Percentiles rank a stretch among this genome's conserved stretches.
Conservation (phyloP, 2,888 invertebrate genomes). For the Leptinotarsa tumamoca region DNA sequence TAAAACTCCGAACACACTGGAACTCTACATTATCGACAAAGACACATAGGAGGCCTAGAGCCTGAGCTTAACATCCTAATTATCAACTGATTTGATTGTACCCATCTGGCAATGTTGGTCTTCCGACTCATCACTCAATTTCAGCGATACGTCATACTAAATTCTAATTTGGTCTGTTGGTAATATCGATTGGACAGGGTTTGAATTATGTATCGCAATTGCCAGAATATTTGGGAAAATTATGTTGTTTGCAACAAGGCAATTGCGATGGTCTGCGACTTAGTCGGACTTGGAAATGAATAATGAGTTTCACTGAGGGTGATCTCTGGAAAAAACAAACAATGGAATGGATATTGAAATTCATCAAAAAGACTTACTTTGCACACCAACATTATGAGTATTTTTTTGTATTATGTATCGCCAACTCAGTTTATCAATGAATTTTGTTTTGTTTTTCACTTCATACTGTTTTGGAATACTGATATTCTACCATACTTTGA, state of each 20-base stretch:
- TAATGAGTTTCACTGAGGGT: too few relatives aligned
- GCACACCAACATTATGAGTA: too few relatives aligned
- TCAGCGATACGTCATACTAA: background rate
- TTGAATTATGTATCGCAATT: conserved; percentile 34
- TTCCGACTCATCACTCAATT: conserved; percentile 1
- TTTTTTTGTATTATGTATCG: too few relatives aligned
- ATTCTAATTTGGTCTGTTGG: conserved; percentile 27
- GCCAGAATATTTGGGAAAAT: conserved; percentile 32
- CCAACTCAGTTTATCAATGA: too few relatives aligned
- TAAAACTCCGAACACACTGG: background rate
- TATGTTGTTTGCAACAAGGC: background rate
- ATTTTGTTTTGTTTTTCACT: too few relatives aligned
- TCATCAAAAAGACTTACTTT: too few relatives aligned
- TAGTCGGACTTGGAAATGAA: background rate
- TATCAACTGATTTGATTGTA: background rate
- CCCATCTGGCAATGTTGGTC: conserved; percentile 18
- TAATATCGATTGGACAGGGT: conserved; percentile 30
- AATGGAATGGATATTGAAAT: background rate
- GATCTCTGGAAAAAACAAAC: too few relatives aligned
- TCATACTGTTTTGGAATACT: too few relatives aligned
- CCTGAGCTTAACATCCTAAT: background rate
- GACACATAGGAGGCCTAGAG: background rate
- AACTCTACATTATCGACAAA: background rate
- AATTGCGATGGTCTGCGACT: background rate
- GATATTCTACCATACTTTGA: too few relatives aligned